Conservation (phyloP, 2,797 vertebrate species). For the Apogon talboti region DNA sequence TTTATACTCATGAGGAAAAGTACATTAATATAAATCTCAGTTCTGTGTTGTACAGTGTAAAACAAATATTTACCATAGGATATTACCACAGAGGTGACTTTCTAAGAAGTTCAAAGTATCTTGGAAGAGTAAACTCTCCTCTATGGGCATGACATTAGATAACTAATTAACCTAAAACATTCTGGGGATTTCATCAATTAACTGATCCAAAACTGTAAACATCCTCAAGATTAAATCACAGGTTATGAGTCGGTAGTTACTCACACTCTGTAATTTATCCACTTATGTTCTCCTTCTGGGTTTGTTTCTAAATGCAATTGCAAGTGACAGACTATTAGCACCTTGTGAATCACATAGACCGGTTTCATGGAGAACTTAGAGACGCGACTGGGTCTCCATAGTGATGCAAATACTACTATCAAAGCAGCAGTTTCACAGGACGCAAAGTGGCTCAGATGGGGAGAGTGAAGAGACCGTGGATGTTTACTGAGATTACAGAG, state of each 20-base stretch:
- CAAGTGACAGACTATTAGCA: neutral
- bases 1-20: neutral
- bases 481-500: too few relatives aligned
- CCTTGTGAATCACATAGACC: neutral
- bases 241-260: too few relatives aligned
- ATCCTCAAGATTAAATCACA: too few relatives aligned
- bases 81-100: constrained; percentile 2
- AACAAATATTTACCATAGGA: constrained; percentile 18
- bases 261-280: too few relatives aligned
- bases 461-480: too few relatives aligned
- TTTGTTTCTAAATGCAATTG: too few relatives aligned
- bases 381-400: neutral
- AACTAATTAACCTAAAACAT: neutral
- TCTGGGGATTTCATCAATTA: neutral
- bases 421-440: neutral
- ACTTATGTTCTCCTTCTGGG: too few relatives aligned
- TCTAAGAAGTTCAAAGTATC: neutral
- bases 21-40: neutral
- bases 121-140: constrained; percentile 15
- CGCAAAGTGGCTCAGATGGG: neutral
- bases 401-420: constrained; percentile 11
- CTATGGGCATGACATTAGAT: neutral
- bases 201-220: too few relatives aligned
- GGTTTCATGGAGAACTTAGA: neutral
- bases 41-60: neutral